Base-by-base conservation (phyloP, 2,113 vertebrate species). In the Oreochromis niloticus region DNA sequence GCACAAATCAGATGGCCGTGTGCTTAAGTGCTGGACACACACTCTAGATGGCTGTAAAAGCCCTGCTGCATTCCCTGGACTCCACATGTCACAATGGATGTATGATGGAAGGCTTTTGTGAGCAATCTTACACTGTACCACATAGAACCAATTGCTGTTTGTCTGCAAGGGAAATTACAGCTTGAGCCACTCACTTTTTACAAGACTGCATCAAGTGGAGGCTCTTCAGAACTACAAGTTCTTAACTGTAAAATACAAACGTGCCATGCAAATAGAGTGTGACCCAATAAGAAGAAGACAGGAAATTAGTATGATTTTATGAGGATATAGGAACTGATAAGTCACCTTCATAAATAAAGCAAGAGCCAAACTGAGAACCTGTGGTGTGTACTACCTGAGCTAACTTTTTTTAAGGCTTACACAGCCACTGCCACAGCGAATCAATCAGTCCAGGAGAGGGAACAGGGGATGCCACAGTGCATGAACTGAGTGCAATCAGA, bases 401-500 rank as follows among this genome's bases (percentile, higher is more conserved):
- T 75, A 57, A 82, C 43, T 36, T 63, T 54, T 54, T 61, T 59
- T 80, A 50, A 78, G 6, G 39, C 50, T 85, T 61, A 78, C 56
- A 89, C 92, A 89, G 89, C 78, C 86, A 41, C 66, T 91, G 87
- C 56, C 85, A 86, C 17, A 7, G 85, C 50, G 16, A 93, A 92
- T 93, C 91, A 94, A 85, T 93, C 91, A 85, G 83, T 79, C 84
- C 59, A 78, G 66, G 79, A 59, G 83, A 56, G 81, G 48, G 50
- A 93, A 91, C 85, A 83, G 16, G 22, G 81, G 75, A 85, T 66
- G 82, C 85, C 87, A 87, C 90, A 83, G 85, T 84, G 89, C 90
- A 81, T 84, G 88, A 92, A 91, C 87, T 48, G 90, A 88, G 89
- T 82, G 83, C 87, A 90, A 91, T 91, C 87, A 91, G 82, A 86